Evolutionary conservation across 2,888 invertebrate genomes (phyloP), one percentile per base, ranked within the genome.

Genomic region (Drosophila phalerata): DNA sequence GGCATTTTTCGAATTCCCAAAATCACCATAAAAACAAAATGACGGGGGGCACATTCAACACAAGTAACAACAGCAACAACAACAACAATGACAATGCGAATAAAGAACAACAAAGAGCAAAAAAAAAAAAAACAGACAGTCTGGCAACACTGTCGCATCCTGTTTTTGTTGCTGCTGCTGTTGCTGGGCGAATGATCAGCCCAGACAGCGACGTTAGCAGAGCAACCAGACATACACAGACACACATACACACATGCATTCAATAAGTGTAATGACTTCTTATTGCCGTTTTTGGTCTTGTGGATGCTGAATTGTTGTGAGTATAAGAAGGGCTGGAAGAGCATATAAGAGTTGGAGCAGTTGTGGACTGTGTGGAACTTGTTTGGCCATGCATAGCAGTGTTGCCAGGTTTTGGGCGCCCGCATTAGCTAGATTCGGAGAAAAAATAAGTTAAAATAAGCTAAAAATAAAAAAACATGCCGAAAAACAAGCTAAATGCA

Each of bases 1-100:
- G 64, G 82, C 77, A 84, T 84, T 79, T 87, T 84, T 85, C 73
- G 80, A 87, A 84, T 87, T 85, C 85, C 82, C 70, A 73, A 84
- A 84, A 85, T 66, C 69, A 77, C 79, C 77, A 80, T 56, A 73
- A 85, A 73, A 78, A 77, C 57, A 73, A 63, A 70, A 68, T 55
- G 55, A 64, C 56, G 64, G 55, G 64, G 61, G 52, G 30, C 30
- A 53, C 81, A 83, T 76, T 73, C 56, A 67, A 67, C 65, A 75
- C 40, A 51, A 52, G 45, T 37, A 73, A 53, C 32, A 56, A 25
- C 57, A 57, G 13, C 56, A 15, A n/a, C 38, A 52, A 15, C 51
- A 51, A 19, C 19, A 55, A 60, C 72, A 62, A 62, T 62, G 53
- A 57, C 57, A 68, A 45, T 73, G 34, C 53, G 19, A 45, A 28